Percentiles rank a stretch among this genome's conserved stretches.
These are phyloP conservation scores for Megalopta genalis DNA, from an alignment of 1,140 invertebrate genomes.

Conservation along the genomic window DNA sequence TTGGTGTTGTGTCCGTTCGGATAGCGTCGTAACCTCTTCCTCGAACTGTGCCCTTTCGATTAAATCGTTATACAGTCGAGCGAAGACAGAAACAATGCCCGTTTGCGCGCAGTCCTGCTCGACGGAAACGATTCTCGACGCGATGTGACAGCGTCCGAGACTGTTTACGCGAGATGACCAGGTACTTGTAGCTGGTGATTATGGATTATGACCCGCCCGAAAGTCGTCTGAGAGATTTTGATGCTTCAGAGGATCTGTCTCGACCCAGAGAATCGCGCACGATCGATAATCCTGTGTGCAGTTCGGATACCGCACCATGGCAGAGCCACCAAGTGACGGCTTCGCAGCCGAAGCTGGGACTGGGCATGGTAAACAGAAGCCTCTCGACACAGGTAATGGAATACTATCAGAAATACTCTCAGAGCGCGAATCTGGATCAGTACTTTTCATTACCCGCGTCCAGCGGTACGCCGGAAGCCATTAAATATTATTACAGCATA, in stretches of 20 bases:
- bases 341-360: conserved; percentile 18
- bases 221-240: conserved; percentile 57
- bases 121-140: neutral
- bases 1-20: neutral
- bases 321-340: conserved; percentile 45
- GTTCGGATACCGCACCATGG: conserved; percentile 43
- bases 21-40: conserved; percentile 37
- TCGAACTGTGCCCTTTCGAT: neutral
- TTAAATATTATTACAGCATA: conserved; percentile 69
- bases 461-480: conserved; percentile 52
- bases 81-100: neutral
- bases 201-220: conserved; percentile 77
- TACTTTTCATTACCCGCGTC: conserved; percentile 72
- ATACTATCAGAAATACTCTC: conserved; percentile 73
- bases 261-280: conserved; percentile 37
- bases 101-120: neutral
- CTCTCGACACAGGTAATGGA: conserved; percentile 75
- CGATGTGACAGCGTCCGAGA: conserved; percentile 31
- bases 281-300: conserved; percentile 19
- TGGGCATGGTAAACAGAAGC: conserved; percentile 54
- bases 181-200: conserved; percentile 32
- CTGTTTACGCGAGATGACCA: conserved; percentile 56
- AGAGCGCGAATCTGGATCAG: conserved; percentile 72
- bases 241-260: conserved; percentile 43
- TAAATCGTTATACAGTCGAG: neutral